phyloP scores from a whole-genome alignment of 2,888 invertebrate genomes.

The Hetaerina titia region DNA sequence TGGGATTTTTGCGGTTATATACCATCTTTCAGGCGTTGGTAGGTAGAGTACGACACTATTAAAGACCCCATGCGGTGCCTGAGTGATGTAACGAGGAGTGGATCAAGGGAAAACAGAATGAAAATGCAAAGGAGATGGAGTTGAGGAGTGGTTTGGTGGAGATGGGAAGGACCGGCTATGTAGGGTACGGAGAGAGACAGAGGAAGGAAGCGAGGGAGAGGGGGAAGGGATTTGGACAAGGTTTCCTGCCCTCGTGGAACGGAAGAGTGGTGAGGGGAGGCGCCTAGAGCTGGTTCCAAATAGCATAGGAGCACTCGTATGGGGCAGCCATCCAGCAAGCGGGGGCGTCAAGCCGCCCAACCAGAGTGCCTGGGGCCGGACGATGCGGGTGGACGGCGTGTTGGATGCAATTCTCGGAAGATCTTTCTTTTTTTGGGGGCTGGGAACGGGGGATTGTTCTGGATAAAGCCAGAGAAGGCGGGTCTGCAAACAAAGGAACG shows the following conservation, averaged over 20 bases:
- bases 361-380: background rate
- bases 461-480: background rate
- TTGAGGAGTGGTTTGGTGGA: background rate
- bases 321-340: background rate
- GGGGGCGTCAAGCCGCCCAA: background rate
- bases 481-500: background rate
- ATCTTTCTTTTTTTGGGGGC: background rate
- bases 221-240: background rate
- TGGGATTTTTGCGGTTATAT: too few relatives aligned
- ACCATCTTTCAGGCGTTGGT: too few relatives aligned
- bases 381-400: background rate
- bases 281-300: background rate
- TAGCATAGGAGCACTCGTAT: background rate
- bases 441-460: background rate
- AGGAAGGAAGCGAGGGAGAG: background rate
- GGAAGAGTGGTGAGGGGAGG: background rate
- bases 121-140: background rate
- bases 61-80: background rate
- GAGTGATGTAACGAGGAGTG: background rate
- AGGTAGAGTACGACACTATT: background rate
- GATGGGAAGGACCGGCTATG: background rate
- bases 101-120: slow-evolving; percentile 1
- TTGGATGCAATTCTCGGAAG: background rate
- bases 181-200: background rate
- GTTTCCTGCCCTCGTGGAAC: slow-evolving; percentile 1